Conservation (phyloP, 2,888 invertebrate genomes). For the Oxycera nigricornis region DNA sequence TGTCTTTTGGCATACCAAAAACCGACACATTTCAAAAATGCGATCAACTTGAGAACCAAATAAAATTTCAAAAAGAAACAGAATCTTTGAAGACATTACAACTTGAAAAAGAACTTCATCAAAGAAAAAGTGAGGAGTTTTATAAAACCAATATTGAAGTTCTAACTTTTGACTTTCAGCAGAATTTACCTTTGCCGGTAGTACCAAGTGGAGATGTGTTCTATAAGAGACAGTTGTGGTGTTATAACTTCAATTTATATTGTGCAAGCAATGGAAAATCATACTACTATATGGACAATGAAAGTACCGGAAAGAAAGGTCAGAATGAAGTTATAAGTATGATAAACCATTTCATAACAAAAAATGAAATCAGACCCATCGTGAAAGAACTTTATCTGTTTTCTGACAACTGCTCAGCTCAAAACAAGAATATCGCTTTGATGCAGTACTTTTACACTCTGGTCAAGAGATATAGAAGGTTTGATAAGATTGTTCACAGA, state of each 20-base stretch:
- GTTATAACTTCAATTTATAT: not conserved
- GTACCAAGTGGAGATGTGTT: not conserved
- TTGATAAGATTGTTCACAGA: not conserved
- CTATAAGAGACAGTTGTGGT: not conserved
- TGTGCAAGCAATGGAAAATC: not conserved
- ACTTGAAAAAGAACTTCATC: not conserved
- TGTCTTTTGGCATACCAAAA: not conserved
- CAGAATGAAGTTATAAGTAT: not conserved
- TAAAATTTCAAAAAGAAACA: not conserved
- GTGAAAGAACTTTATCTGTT: not conserved
- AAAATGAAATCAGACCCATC: not conserved
- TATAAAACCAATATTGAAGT: not conserved
- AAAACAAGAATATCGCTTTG: not conserved
- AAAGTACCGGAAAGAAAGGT: not conserved
- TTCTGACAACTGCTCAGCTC: not conserved
- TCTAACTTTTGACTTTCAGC: not conserved
- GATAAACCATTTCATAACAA: not conserved
- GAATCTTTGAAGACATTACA: not conserved
- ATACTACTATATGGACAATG: not conserved
- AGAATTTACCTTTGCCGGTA: constrained; percentile 1
- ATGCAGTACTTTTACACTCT: not conserved
- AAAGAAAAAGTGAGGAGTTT: not conserved
- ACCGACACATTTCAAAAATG: constrained; percentile 1
- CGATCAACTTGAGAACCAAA: constrained; percentile 3
- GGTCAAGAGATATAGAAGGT: not conserved